Conservation (phyloP, 2,797 vertebrate species). For the Echeneis naucrates region DNA sequence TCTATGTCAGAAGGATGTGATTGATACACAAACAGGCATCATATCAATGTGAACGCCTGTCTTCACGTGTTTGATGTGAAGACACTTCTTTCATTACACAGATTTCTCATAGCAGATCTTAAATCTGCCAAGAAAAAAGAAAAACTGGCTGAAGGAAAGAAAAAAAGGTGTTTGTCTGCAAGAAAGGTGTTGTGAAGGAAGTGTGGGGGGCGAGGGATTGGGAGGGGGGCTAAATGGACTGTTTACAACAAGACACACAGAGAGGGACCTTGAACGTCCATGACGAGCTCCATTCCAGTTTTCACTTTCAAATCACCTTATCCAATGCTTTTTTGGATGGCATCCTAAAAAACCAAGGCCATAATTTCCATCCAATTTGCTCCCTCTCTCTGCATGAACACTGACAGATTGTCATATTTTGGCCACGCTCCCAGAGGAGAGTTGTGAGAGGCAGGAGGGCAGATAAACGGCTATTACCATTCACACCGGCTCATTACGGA, state of each 20-base stretch:
- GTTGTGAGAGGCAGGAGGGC: constrained; percentile 77
- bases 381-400: constrained; percentile 74
- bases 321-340: constrained; percentile 73
- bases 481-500: constrained; percentile 79
- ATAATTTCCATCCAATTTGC: constrained; percentile 83
- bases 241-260: constrained; percentile 69
- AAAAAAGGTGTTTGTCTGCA: constrained; percentile 60
- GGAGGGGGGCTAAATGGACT: constrained; percentile 70
- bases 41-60: constrained; percentile 46
- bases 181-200: constrained; percentile 58
- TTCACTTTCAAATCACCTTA: constrained; percentile 82
- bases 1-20: constrained; percentile 12
- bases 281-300: constrained; percentile 64
- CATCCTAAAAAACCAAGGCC: constrained; percentile 79
- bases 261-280: constrained; percentile 78
- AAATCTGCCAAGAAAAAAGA: constrained; percentile 51
- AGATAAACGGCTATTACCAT: constrained; percentile 82
- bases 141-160: constrained; percentile 37
- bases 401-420: constrained; percentile 85
- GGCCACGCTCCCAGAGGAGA: constrained; percentile 81
- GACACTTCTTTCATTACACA: constrained; percentile 46
- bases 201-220: too few species aligned
- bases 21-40: constrained; percentile 31
- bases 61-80: constrained; percentile 48
- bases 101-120: constrained; percentile 43